Evolutionary conservation across 2,797 vertebrate genomes (phyloP).

Genomic region (Ctenosaura bakeri): DNA sequence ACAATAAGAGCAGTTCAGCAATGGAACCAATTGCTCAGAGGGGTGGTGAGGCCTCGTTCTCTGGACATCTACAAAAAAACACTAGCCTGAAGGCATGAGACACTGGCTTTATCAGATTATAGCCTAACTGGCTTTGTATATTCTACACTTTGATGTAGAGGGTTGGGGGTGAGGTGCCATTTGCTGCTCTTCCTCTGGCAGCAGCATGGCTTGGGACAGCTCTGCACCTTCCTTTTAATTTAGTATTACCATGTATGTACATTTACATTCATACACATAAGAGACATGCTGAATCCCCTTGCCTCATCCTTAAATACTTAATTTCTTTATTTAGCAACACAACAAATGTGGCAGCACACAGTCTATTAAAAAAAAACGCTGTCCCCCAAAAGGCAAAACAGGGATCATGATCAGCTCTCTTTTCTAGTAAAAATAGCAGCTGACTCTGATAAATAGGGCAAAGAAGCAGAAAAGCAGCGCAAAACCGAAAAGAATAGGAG

Average conservation of each 20-base stretch:
- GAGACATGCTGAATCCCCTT: neutral
- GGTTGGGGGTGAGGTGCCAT: neutral
- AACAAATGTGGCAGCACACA: neutral
- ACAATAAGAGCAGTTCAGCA: no score
- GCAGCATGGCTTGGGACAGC: neutral
- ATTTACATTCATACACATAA: neutral
- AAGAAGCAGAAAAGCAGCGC: neutral
- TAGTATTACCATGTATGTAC: neutral
- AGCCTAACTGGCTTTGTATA: no score
- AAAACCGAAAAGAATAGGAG: neutral
- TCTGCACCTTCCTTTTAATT: neutral
- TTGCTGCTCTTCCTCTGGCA: neutral
- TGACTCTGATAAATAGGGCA: neutral
- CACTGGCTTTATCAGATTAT: no score
- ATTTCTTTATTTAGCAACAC: constrained; percentile 1
- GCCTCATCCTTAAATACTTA: neutral
- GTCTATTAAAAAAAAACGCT: no score
- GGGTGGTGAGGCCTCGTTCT: no score
- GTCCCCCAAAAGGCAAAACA: neutral
- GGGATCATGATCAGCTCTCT: neutral
- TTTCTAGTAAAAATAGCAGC: neutral
- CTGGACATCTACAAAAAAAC: no score
- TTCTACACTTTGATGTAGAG: no score
- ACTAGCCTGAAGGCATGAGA: no score
- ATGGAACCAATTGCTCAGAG: no score